Percentiles rank a stretch among this genome's conserved stretches.
Evolutionary conservation across 2,113 vertebrate genomes (phyloP).

Genomic region (Philantomba maxwellii): DNA sequence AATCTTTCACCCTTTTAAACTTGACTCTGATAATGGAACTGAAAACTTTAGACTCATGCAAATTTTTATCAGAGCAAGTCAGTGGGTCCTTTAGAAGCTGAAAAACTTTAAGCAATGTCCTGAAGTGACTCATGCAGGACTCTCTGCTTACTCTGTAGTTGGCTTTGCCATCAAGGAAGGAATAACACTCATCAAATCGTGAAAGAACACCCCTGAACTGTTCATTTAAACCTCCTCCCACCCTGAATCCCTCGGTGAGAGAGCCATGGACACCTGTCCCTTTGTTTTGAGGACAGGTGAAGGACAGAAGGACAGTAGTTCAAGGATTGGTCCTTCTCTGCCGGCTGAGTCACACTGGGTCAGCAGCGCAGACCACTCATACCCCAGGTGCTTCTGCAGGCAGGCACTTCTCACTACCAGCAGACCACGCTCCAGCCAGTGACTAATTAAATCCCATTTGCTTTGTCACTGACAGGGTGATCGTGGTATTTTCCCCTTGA

Average conservation of each 20-base stretch:
- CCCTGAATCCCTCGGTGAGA: not conserved
- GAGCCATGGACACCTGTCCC: not conserved
- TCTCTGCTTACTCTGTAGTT: not conserved
- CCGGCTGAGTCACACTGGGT: not conserved
- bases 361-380: not conserved
- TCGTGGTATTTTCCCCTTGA: not conserved
- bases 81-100: not conserved
- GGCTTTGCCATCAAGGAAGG: not conserved
- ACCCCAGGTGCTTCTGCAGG: no score
- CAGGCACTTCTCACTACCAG: not conserved
- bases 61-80: not conserved
- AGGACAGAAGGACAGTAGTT: not conserved
- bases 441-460: not conserved
- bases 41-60: not conserved
- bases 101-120: not conserved
- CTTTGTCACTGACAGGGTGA: not conserved
- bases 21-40: not conserved
- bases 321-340: not conserved
- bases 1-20: not conserved
- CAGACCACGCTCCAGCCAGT: not conserved
- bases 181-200: not conserved
- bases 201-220: not conserved
- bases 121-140: not conserved
- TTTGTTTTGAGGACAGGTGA: not conserved
- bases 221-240: not conserved